Base-by-base conservation (phyloP, 2,113 vertebrate species). In the Mobula birostris region DNA sequence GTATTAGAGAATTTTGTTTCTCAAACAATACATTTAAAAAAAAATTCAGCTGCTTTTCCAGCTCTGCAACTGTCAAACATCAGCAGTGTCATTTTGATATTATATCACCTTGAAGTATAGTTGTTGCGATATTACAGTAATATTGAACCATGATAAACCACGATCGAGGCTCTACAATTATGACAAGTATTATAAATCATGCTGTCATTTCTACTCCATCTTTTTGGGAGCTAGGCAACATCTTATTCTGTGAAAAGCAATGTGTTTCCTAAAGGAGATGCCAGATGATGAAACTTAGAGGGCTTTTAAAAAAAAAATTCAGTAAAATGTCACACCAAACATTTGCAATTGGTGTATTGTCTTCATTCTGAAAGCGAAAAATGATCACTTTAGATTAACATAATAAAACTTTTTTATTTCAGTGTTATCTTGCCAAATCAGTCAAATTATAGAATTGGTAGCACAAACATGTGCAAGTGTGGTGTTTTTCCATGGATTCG, bases 121-220 rank as follows among this genome's bases (percentile, higher is more conserved):
- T 74, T 93, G 91, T 93, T 48, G 91, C 74, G 91, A 93, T 93
- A 93, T 93, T 93, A 74, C 91, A 74, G 74, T 74, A 93, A 93
- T 74, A 93, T 93, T 93, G 91, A 93, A 93, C 91, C 91, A 93
- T 93, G 88, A 93, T 93, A 93, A 93, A 93, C 91, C 91, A 93
- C 91, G 72, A 93, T 76, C 74, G 91, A 93, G 70, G 63, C 68
- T 29, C 91, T 76, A 76, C 91, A 93, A 93, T 93, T 93, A 93
- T 93, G 91, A 93, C 91, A 72, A 93, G 91, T 72, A 93, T 93
- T 93, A 93, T 93, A 93, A 93, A 93, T 93, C 91, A 93, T 74
- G 70, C 70, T 93, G 91, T 93, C 85, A 90, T 68, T 90, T 40
- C 91, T 76, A 93, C 91, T 76, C 91, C 91, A 93, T 93, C 91